Evolutionary conservation across 2,113 vertebrate genomes (phyloP), one percentile per base, ranked within the genome.

Genomic region (Numida meleagris): DNA sequence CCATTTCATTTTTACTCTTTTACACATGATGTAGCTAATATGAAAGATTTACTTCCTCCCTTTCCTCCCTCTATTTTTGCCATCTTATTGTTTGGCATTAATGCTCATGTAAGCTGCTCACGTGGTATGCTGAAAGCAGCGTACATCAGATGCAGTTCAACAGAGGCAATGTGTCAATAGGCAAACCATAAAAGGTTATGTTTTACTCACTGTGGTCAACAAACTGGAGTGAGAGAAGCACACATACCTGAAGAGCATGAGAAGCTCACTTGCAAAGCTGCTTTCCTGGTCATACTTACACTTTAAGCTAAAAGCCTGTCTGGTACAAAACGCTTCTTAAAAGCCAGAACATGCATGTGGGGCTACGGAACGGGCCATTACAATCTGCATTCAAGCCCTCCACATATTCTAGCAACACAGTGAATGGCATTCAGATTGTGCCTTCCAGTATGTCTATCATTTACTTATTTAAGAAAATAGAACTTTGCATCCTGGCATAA

Each of bases 91-190:
- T 83, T 62, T 2, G 3, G 24, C 12, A 14, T 13, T 42, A 45
- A 13, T 0, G 0, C 7, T 10, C 2, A 21, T 9, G 4, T 5
- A 40, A 46, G 25, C 19, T 12, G 61, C 46, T 38, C 5, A n/a
- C 17, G 20, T 9, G 38, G n/a, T 11, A 23, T 8, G 24, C 33
- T 36, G 53, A 20, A 36, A 45, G 33, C 9, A 25, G 48, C 2
- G 36, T 25, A 25, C 40, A 3, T n/a, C 0, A 2, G 36, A 27
- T 4, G n/a, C n/a, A 27, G 11, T 7, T 42, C 82, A 63, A n/a
- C 74, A 12, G 43, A 25, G 33, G 38, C 7, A 67, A 57, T 0
- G 1, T 0, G 4, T 38, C 43, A 76, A 29, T 62, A 82, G 36
- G 24, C 59, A 59, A 38, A 73, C 7, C 14, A 23, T 7, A 3